Evolutionary conservation across 2,113 vertebrate species (phyloP), one percentile per base, ranked within the genome.

Genomic region (Hydrolagus affinis): DNA sequence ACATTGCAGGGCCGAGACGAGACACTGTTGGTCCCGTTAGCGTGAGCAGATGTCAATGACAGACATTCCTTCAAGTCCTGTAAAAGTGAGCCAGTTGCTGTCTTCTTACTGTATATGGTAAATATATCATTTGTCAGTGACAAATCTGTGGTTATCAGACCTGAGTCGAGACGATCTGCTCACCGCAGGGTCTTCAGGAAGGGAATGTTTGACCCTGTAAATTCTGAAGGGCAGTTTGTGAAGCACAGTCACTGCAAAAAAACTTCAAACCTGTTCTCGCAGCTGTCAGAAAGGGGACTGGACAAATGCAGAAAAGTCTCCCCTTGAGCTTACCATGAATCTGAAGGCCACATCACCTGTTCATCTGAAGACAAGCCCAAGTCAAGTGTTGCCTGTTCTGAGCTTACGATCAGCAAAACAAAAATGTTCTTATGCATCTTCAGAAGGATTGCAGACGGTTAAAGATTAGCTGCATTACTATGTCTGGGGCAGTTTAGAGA

Each of bases 81-180:
- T 62, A 68, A 66, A 25, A 68, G 78, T 83, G 62, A 44, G 60
- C 78, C 78, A 83, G 78, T 83, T 83, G 78, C 78, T 83, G 78
- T 19, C 25, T 83, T 83, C 30, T 83, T 83, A 83, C 78, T 83
- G 78, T 83, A 83, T 83, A 83, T 83, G 78, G 78, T 68, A 83
- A 83, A 83, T 30, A 83, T 66, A 83, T 28, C 78, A 83, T 83
- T 60, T 83, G 78, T 68, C 78, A 83, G 28, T 83, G 78, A 66
- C 78, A 83, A 66, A 64, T 83, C 60, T 66, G 78, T 66, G 62
- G 78, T 83, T 83, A 83, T 32, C 66, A 68, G 78, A 83, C 78
- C 78, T 83, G 78, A 83, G 62, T 28, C 44, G 62, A 68, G 62
- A 66, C 10, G 25, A 83, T 83, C 62, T 32, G 60, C 78, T 83